A percentile compares a stretch with the other conserved stretches of the same genome.
Evolutionary conservation across 1,140 invertebrate genomes (phyloP).

Genomic region (Procambarus virginalis): DNA sequence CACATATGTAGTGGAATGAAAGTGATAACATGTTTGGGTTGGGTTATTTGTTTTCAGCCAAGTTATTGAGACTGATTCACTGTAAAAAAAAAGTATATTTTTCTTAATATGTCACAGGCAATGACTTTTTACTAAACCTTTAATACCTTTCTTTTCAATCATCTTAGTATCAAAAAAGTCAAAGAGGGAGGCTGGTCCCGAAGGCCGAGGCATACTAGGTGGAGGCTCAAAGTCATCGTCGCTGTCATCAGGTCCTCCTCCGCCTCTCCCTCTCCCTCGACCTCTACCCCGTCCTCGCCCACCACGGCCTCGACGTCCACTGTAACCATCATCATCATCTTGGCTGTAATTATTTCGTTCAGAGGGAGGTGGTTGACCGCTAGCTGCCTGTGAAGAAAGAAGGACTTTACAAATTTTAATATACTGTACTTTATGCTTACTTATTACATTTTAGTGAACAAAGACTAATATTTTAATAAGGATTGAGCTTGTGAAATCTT

Average conservation of each 20-base stretch:
- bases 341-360: conserved; percentile 7
- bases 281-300: conserved; percentile 68
- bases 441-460: too few species aligned
- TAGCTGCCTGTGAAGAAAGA: conserved; percentile 26
- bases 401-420: background rate
- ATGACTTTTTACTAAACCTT: too few species aligned
- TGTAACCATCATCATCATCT: conserved; percentile 76
- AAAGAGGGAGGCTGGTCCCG: conserved; percentile 88
- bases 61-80: too few species aligned
- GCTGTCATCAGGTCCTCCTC: conserved; percentile 70
- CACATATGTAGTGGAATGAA: too few species aligned
- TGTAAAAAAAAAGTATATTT: too few species aligned
- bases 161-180: conserved; percentile 88
- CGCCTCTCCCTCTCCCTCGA: conserved; percentile 52
- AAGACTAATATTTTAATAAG: background rate
- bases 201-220: conserved; percentile 79
- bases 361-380: conserved; percentile 18
- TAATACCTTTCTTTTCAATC: conserved; percentile 57
- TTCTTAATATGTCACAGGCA: too few species aligned
- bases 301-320: conserved; percentile 74
- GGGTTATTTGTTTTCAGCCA: too few species aligned
- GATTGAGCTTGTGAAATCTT: background rate
- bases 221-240: conserved; percentile 72
- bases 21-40: too few species aligned
- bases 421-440: too few species aligned